These are phyloP conservation scores for Conus canariensis DNA, from an alignment of 2,888 invertebrate genomes.

Conservation along the genomic window DNA sequence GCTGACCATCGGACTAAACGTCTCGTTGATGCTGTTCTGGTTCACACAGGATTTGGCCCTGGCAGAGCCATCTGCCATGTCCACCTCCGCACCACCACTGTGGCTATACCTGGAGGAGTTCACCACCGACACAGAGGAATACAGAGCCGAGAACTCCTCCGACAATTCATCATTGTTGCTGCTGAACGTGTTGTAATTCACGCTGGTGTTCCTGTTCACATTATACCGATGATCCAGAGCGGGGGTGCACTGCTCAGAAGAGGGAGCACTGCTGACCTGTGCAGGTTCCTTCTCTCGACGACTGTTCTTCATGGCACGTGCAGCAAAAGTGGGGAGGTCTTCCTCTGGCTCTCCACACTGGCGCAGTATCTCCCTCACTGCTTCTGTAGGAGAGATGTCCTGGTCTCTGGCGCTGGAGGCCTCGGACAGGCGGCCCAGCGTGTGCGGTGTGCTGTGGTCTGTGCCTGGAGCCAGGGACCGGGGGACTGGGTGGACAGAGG, in stretches of 20 bases:
- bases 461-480: not conserved
- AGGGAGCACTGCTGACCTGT: not conserved
- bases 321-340: conserved; percentile 58
- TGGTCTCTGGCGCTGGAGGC: too few species aligned
- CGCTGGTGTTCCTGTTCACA: too few species aligned
- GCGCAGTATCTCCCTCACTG: conserved; percentile 66
- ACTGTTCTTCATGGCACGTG: conserved; percentile 1
- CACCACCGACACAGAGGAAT: conserved; percentile 26
- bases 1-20: conserved; percentile 66
- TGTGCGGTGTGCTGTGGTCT: not conserved
- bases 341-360: conserved; percentile 65
- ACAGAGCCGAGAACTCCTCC: conserved; percentile 32
- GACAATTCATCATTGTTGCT: conserved; percentile 5
- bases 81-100: conserved; percentile 2
- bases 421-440: not conserved
- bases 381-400: conserved; percentile 56
- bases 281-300: conserved; percentile 28
- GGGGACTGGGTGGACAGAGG: not conserved
- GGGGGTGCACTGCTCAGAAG: not conserved
- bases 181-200: too few species aligned
- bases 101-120: not conserved
- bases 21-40: not conserved
- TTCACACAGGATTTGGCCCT: conserved; percentile 34
- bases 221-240: too few species aligned
- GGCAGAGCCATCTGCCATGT: conserved; percentile 65